These are phyloP conservation scores for Halisarca cf. caerulea DNA, from an alignment of 37 sponge, comb jelly and placozoan genomes.

Conservation along the genomic window DNA sequence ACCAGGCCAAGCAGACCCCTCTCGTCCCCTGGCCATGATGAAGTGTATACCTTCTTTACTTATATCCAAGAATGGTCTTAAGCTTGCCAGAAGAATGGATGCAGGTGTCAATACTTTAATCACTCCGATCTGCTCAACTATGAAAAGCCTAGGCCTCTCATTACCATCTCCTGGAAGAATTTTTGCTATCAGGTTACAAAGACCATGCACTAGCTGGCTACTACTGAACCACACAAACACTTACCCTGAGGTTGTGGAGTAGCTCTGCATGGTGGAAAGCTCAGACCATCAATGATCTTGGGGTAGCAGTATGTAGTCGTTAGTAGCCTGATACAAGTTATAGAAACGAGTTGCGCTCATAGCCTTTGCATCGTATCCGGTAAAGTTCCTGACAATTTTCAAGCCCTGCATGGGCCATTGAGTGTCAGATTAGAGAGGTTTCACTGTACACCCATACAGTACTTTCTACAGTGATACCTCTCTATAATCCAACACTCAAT, in stretches of 20 bases:
- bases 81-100: conserved; percentile 36
- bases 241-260: background rate
- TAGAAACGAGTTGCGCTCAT: too few relatives aligned
- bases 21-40: conserved; percentile 56
- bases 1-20: conserved; percentile 76
- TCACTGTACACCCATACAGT: too few relatives aligned
- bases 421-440: too few relatives aligned
- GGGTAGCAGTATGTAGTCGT: conserved; percentile 91
- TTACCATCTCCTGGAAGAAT: conserved; percentile 54
- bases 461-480: too few relatives aligned
- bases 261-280: background rate
- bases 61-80: conserved; percentile 69
- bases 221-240: conserved; percentile 65
- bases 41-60: conserved; percentile 17
- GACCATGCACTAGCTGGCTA: conserved; percentile 45
- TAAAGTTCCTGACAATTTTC: too few relatives aligned
- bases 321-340: too few relatives aligned
- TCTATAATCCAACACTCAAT: too few relatives aligned
- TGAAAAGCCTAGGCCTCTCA: conserved; percentile 62
- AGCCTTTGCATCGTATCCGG: too few relatives aligned
- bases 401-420: too few relatives aligned
- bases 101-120: conserved; percentile 44
- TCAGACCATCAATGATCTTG: conserved; percentile 49
- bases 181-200: conserved; percentile 56
- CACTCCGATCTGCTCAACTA: conserved; percentile 76